phyloP scores from a whole-genome alignment of 2,888 invertebrate species.

The Mechanitis messenoides region DNA sequence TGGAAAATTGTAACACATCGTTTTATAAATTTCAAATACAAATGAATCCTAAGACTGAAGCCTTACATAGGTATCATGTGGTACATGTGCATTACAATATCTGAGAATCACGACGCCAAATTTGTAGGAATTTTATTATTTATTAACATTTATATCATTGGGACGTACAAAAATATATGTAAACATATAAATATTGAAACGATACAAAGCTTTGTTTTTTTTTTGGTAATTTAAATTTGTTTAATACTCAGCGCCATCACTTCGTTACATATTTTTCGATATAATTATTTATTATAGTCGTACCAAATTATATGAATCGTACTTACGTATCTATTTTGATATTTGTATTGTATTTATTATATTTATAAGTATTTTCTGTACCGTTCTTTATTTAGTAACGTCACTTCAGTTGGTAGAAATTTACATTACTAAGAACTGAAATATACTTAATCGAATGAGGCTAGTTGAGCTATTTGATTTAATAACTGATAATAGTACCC shows the following conservation, averaged over 20 bases:
- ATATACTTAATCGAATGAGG: not conserved
- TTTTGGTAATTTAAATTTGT: slow-evolving; percentile 19
- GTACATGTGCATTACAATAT: too few species aligned
- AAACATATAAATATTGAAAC: too few species aligned
- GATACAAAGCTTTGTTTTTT: slow-evolving; percentile 6
- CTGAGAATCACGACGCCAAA: not conserved
- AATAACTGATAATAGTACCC: slow-evolving; percentile 2
- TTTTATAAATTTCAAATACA: not conserved
- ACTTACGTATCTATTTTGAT: slow-evolving; percentile 36
- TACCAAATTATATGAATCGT: slow-evolving; percentile 31
- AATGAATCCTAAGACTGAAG: slow-evolving; percentile 13
- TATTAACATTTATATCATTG: slow-evolving; percentile 5
- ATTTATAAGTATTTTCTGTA: slow-evolving; percentile 34
- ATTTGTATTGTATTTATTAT: slow-evolving; percentile 34
- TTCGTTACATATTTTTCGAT: slow-evolving; percentile 21
- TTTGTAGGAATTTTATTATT: not conserved
- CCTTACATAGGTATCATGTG: not conserved
- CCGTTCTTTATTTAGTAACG: slow-evolving; percentile 32
- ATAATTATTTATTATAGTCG: slow-evolving; percentile 29
- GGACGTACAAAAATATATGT: slow-evolving; percentile 12
- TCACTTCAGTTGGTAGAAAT: slow-evolving; percentile 24
- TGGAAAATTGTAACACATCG: not conserved
- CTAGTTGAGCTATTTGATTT: not conserved
- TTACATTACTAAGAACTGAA: slow-evolving; percentile 13
- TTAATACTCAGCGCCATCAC: slow-evolving; percentile 30